These are phyloP conservation scores for Halictus rubicundus DNA, from an alignment of 1,140 invertebrate genomes.

Conservation along the genomic window DNA sequence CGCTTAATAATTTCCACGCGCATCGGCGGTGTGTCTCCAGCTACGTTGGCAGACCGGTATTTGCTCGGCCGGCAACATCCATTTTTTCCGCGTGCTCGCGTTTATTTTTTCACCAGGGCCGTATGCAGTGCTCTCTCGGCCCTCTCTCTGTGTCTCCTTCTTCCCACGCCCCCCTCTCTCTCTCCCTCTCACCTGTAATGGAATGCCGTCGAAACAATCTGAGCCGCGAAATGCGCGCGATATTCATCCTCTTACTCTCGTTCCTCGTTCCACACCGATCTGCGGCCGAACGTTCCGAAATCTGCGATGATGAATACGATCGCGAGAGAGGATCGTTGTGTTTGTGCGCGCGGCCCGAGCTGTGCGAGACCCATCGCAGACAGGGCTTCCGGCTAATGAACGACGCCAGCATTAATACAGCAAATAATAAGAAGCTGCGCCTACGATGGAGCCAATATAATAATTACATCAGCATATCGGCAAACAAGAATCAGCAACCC, in stretches of 20 bases:
- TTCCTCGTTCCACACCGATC: not conserved
- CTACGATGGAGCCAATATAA: slow-evolving; percentile 74
- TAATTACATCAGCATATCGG: slow-evolving; percentile 81
- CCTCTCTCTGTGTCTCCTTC: not conserved
- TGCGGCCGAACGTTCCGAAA: not conserved
- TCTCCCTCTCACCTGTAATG: slow-evolving; percentile 42
- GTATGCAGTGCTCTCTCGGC: no score
- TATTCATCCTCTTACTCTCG: slow-evolving; percentile 18
- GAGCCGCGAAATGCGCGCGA: slow-evolving; percentile 47
- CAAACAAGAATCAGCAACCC: slow-evolving; percentile 78
- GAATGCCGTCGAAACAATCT: slow-evolving; percentile 48
- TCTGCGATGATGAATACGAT: not conserved
- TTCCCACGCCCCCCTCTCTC: not conserved
- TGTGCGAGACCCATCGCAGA: not conserved
- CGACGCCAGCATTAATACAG: slow-evolving; percentile 61
- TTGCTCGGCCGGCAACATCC: slow-evolving; percentile 60
- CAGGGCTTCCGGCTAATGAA: slow-evolving; percentile 54
- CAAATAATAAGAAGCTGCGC: slow-evolving; percentile 67
- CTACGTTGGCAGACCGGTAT: slow-evolving; percentile 51
- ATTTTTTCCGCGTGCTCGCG: slow-evolving; percentile 47
- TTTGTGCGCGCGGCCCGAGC: not conserved
- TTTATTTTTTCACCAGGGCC: slow-evolving; percentile 40
- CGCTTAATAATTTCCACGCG: slow-evolving; percentile 63
- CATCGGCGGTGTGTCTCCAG: slow-evolving; percentile 53
- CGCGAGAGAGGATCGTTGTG: not conserved